Base-by-base conservation (phyloP, 1,140 invertebrate species). In the Nasonia vitripennis region DNA sequence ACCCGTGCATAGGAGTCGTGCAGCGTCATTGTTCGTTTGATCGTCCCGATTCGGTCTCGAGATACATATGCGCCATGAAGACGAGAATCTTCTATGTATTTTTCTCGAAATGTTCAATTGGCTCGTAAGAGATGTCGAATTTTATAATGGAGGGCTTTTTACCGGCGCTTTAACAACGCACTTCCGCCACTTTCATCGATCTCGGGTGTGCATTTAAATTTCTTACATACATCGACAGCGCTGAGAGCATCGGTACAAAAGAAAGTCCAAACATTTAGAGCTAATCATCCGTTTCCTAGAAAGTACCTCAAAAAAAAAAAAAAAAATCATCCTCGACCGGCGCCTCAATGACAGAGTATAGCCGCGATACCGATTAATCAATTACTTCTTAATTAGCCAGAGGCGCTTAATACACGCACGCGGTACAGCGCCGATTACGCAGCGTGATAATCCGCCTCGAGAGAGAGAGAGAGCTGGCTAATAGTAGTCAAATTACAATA, bases 401-500 rank as follows among this genome's bases (percentile, higher is more conserved):
- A 34, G 70, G 70, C 17, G 70, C 11, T 27, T 34, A 71, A 71
- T 12, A 71, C 3, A n/a, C 23, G 17, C 51, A 23, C 31, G 27
- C 27, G 41, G 17, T 62, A 51, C 10, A 23, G 27, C 1, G 31
- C 11, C 68, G 88, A 89, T 90, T 88, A 86, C 81, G 48, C 55
- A 85, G 73, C 75, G 82, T 86, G 88, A 89, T 90, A 87, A 89
- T 90, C 85, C 77, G 83, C 41, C 37, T 11, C 62, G 37, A 62
- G 14, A 27, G 27, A 27, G 27, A 27, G 27, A 27, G 27, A 0
- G 0, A 78, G n/a, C n/a, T 62, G 2, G 68, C 75, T 89, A 87
- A 89, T 89, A 90, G 87, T 91, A 90, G 90, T 89, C 86, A 89
- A 91, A 91, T 91, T 91, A 92, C 88, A 89, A 91, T 92, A 91